phyloP scores from a whole-genome alignment of 2,113 vertebrate genomes.

The Herpailurus yagouaroundi region DNA sequence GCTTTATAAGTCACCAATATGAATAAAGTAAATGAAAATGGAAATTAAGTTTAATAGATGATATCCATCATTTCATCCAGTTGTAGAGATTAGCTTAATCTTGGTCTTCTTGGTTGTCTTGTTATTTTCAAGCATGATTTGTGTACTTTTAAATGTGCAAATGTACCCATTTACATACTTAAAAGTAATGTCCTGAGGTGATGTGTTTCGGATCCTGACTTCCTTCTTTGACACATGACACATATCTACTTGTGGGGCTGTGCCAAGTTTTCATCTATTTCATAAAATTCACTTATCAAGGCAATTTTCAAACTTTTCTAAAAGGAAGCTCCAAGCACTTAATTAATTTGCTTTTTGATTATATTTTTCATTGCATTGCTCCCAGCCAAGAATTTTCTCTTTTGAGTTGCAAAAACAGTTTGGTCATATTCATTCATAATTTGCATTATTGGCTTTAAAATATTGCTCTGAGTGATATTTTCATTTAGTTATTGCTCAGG shows the following conservation, averaged over 20 bases:
- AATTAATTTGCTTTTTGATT: slow-evolving; percentile 76
- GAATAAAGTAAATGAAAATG: not conserved
- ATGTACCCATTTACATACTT: not conserved
- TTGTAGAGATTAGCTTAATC: not conserved
- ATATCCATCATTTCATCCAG: not conserved
- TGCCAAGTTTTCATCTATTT: slow-evolving; percentile 19
- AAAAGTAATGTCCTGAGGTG: not conserved
- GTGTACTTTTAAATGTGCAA: not conserved
- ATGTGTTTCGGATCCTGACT: not conserved
- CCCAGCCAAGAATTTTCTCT: slow-evolving; percentile 38
- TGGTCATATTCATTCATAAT: slow-evolving; percentile 60
- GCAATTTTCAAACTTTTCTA: slow-evolving; percentile 55
- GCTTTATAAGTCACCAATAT: not conserved
- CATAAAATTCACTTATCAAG: slow-evolving; percentile 52
- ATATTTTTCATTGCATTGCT: slow-evolving; percentile 65
- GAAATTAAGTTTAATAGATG: not conserved
- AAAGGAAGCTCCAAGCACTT: slow-evolving; percentile 68
- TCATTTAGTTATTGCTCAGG: slow-evolving; percentile 39
- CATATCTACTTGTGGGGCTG: not conserved
- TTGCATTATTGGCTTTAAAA: slow-evolving; percentile 71
- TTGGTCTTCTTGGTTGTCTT: not conserved
- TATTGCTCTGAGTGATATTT: slow-evolving; percentile 63
- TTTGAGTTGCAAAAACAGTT: slow-evolving; percentile 57
- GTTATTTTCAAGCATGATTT: not conserved
- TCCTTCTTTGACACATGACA: not conserved